Percentiles rank a stretch among this genome's conserved stretches.
Evolutionary conservation across 2,888 invertebrate genomes (phyloP).

Genomic region (Caenorhabditis sp.): DNA sequence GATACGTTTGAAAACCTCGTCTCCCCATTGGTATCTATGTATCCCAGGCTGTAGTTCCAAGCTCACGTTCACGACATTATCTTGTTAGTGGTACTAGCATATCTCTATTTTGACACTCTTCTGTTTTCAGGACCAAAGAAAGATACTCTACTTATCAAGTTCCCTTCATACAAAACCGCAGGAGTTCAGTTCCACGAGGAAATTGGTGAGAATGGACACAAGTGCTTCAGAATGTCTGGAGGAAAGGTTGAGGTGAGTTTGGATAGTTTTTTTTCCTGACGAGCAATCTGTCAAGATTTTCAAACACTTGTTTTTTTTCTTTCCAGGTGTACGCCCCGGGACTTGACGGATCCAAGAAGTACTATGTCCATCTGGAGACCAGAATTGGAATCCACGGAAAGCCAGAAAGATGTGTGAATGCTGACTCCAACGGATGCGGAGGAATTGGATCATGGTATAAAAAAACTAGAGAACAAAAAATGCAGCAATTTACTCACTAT

Average conservation of each 20-base stretch:
- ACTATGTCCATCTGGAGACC: conserved; percentile 82
- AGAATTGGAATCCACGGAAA: conserved; percentile 83
- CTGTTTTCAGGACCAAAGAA: conserved; percentile 73
- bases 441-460: conserved; percentile 82
- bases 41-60: too few species aligned
- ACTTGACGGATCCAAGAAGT: conserved; percentile 79
- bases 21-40: too few species aligned
- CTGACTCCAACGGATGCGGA: conserved; percentile 81
- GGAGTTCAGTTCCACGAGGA: conserved; percentile 77
- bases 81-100: too few species aligned
- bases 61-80: too few species aligned
- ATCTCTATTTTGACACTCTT: too few species aligned
- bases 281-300: too few species aligned
- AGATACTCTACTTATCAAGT: conserved; percentile 80
- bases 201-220: conserved; percentile 73
- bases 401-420: conserved; percentile 82
- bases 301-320: too few species aligned
- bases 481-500: too few species aligned
- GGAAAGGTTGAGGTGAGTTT: conserved; percentile 81
- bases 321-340: conserved; percentile 64
- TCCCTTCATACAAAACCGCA: conserved; percentile 81
- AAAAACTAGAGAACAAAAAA: background rate
- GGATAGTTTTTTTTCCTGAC: too few species aligned
- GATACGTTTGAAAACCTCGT: too few species aligned
- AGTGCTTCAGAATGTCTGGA: conserved; percentile 83